A percentile compares a stretch with the other conserved stretches of the same genome.
phyloP scores from a whole-genome alignment of 1,140 invertebrate genomes.

The Philaenus spumarius region DNA sequence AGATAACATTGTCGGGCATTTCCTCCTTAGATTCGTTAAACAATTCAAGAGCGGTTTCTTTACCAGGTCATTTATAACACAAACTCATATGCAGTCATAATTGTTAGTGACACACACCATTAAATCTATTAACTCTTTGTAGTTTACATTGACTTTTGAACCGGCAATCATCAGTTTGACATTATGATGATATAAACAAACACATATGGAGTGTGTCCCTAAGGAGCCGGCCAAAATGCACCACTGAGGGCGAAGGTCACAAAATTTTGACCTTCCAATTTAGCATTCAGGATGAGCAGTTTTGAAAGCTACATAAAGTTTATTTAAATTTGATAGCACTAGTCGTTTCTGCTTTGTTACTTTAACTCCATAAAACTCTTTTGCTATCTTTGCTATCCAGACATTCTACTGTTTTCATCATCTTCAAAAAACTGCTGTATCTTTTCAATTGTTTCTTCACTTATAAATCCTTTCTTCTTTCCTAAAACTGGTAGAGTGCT shows the following conservation, averaged over 20 bases:
- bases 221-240: conserved; percentile 19
- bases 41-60: conserved; percentile 6
- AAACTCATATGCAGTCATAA: conserved; percentile 12
- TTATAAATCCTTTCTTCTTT: conserved; percentile 4
- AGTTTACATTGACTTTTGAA: no score
- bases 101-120: conserved; percentile 13
- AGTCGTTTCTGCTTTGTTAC: conserved; percentile 13
- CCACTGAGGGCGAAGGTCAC: conserved; percentile 9
- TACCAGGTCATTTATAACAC: conserved; percentile 5
- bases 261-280: conserved; percentile 18
- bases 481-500: conserved; percentile 7
- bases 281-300: conserved; percentile 11
- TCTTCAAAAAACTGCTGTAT: conserved; percentile 9
- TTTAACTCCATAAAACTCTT: neutral
- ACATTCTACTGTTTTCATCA: conserved; percentile 13
- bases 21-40: conserved; percentile 7
- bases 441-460: conserved; percentile 8
- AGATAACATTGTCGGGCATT: conserved; percentile 13
- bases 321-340: conserved; percentile 12
- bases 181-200: conserved; percentile 22
- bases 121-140: neutral
- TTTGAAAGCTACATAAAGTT: conserved; percentile 14
- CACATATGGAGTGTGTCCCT: neutral
- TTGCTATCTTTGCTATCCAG: conserved; percentile 10
- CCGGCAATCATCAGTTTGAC: conserved; percentile 17